Evolutionary conservation across 2,113 vertebrate genomes (phyloP).

Genomic region (Chaetura pelagica): DNA sequence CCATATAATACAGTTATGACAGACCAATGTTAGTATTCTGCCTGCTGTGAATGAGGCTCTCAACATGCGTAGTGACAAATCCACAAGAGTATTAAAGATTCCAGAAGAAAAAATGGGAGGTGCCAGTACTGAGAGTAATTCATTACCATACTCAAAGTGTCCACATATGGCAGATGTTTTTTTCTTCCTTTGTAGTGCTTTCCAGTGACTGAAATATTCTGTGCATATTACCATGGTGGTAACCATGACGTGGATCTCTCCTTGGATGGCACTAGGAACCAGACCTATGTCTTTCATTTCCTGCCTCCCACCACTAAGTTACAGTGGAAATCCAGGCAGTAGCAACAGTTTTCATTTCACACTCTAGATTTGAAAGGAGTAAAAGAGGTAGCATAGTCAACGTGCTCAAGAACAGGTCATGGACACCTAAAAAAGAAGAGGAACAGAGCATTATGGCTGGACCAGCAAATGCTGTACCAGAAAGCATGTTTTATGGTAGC

Average conservation of each 20-base stretch:
- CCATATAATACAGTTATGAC: neutral
- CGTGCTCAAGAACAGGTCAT: neutral
- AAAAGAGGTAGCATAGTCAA: neutral
- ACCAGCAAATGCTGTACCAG: neutral
- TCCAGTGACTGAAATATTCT: neutral
- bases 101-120: neutral
- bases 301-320: neutral
- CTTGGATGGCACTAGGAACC: neutral
- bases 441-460: neutral
- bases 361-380: neutral
- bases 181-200: neutral
- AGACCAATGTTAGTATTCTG: neutral
- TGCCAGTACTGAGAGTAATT: neutral
- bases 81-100: neutral
- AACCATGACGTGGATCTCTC: neutral
- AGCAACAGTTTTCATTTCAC: neutral
- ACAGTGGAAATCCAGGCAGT: neutral
- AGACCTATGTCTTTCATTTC: neutral
- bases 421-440: neutral
- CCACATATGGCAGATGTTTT: neutral
- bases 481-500: accelerated
- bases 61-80: neutral
- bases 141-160: neutral
- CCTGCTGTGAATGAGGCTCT: neutral
- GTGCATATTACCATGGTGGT: neutral